These are phyloP conservation scores for Cataglyphis altisquamis DNA, from an alignment of 2,888 invertebrate genomes.

Conservation along the genomic window DNA sequence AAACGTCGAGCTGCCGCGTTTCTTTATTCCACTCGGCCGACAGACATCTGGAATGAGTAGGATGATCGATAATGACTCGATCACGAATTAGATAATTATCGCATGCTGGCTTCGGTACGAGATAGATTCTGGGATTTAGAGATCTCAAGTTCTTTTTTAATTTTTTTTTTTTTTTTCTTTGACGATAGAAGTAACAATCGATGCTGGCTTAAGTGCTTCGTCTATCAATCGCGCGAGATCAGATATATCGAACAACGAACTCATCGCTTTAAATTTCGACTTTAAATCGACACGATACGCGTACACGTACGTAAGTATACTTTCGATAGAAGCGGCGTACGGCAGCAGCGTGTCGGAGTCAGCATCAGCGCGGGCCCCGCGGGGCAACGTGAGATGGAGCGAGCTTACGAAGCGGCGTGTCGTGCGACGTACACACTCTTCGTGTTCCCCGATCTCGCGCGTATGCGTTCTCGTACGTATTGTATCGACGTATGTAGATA, in stretches of 20 bases:
- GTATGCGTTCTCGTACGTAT: slow-evolving; percentile 50
- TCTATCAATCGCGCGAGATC: slow-evolving; percentile 40
- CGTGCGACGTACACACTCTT: slow-evolving; percentile 47
- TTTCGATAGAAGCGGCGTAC: slow-evolving; percentile 34
- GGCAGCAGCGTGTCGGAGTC: slow-evolving; percentile 62
- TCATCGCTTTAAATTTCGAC: slow-evolving; percentile 47
- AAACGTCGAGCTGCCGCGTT: background rate
- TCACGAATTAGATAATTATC: slow-evolving; percentile 11
- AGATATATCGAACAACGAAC: slow-evolving; percentile 40
- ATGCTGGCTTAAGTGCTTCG: background rate
- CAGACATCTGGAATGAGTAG: background rate
- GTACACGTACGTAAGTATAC: slow-evolving; percentile 63
- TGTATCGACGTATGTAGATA: slow-evolving; percentile 47
- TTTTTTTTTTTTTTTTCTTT: background rate
- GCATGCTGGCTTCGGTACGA: background rate
- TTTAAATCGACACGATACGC: slow-evolving; percentile 60
- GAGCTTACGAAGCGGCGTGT: slow-evolving; percentile 41
- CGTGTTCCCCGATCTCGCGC: slow-evolving; percentile 44
- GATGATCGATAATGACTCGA: slow-evolving; percentile 26
- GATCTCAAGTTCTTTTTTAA: background rate
- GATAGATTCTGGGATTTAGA: background rate
- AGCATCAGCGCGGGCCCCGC: slow-evolving; percentile 64
- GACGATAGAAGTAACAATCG: background rate
- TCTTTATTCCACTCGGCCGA: background rate
- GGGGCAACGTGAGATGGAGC: slow-evolving; percentile 67